Evolutionary conservation across 2,113 vertebrate species (phyloP).

Genomic region (Haplochromis vanheusdeni): DNA sequence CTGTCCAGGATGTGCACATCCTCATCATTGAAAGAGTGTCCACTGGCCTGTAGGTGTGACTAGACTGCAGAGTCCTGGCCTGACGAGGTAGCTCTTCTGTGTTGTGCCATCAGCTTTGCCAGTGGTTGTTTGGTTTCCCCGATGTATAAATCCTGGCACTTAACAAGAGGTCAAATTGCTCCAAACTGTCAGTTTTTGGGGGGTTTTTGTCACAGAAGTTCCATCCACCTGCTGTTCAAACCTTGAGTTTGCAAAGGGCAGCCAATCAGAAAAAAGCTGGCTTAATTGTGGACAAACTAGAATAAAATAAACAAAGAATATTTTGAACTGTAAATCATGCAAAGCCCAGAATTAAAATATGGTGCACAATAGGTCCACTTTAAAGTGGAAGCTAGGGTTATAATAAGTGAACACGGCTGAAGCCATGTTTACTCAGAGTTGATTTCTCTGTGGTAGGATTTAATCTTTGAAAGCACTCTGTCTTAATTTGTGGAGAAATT

Average conservation of each 20-base stretch:
- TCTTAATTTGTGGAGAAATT: not conserved
- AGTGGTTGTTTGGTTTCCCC: no score
- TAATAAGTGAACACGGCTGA: not conserved
- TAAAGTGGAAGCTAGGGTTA: not conserved
- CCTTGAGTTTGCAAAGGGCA: not conserved
- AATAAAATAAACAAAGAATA: not conserved
- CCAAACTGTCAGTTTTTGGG: not conserved
- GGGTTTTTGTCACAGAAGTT: not conserved
- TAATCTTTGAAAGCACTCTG: not conserved
- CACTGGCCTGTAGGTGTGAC: no score
- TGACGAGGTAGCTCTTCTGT: no score
- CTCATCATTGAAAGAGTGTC: no score
- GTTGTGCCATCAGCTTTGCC: rapidly evolving
- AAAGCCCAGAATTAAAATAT: not conserved
- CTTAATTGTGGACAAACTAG: not conserved
- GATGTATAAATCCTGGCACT: not conserved
- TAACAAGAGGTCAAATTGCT: not conserved
- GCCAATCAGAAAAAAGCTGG: not conserved
- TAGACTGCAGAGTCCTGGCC: no score
- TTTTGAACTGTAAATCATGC: not conserved
- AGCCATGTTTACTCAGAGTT: not conserved
- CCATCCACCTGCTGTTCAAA: not conserved
- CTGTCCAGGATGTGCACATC: no score
- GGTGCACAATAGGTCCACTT: not conserved
- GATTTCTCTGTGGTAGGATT: not conserved